Base-by-base conservation (phyloP, 2,797 vertebrate species). In the Danio albolineatus region DNA sequence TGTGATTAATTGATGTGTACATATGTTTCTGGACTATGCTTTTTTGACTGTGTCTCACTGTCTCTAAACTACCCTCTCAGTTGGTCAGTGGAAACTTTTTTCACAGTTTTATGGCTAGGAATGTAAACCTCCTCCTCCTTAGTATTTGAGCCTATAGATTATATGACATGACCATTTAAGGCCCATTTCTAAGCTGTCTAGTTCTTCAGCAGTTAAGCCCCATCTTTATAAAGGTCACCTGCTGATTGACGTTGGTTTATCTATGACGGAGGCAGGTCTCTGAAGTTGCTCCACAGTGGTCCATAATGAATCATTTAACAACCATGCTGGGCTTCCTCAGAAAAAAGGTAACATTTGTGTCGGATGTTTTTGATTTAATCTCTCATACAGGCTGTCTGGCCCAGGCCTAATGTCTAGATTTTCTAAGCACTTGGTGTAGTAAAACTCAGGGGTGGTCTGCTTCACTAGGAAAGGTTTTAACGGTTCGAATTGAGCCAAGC, bases 401-500 rank as follows among this genome's bases (percentile, higher is more conserved):
- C 82, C 82, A 54, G 49, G 85, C 81, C 57, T 84, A 83, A 85
- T 48, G 81, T 88, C 82, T 88, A 83, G 70, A 84, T 62, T 73
- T 78, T 60, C 12, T 46, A 48, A 80, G 74, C 69, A 54, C 67
- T 80, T 53, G 70, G 41, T 80, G 80, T 83, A 54, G 10, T 89
- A 85, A 89, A 90, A 86, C 85, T 85, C 85, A 12, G 51, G 83
- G 88, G 90, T 91, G 90, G 90, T 84, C 77, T 76, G 44, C 74
- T 65, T 62, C 46, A 16, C 17, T 71, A 46, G 72, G 48, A 76
- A 54, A 48, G 77, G 17, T 49, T 83, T 76, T 64, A 76, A 78
- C 76, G 43, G 12, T 86, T 80, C 46, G 80, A 83, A 82, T 59
- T 62, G 48, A 5, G 64, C 85, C 78, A 73, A 73, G 80, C 83